phyloP scores from a whole-genome alignment of 2,797 vertebrate genomes.

The Acipenser oxyrinchus region DNA sequence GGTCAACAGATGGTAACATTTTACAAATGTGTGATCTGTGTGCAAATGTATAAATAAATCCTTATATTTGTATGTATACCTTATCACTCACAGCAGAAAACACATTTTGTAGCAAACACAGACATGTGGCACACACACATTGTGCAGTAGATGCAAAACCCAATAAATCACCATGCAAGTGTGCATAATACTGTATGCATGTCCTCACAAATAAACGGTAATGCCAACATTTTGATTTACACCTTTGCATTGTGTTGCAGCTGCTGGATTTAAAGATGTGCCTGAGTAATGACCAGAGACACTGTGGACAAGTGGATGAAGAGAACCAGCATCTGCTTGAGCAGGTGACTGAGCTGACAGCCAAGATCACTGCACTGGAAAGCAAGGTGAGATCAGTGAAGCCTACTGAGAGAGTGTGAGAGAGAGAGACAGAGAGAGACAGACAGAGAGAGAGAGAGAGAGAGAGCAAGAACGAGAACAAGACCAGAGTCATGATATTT shows the following conservation, averaged over 20 bases:
- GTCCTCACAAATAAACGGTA: too few relatives aligned
- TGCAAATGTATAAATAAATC: too few relatives aligned
- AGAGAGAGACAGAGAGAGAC: not conserved
- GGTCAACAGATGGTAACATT: too few relatives aligned
- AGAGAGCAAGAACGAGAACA: not conserved
- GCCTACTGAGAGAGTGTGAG: not conserved
- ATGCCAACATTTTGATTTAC: too few relatives aligned
- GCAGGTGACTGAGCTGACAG: slow-evolving; percentile 19
- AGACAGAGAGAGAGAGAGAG: not conserved
- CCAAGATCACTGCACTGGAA: slow-evolving; percentile 20
- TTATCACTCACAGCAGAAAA: slow-evolving; percentile 22
- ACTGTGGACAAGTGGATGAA: slow-evolving; percentile 25
- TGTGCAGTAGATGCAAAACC: not conserved
- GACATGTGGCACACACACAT: too few relatives aligned
- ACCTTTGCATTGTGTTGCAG: not conserved
- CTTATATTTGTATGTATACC: slow-evolving; percentile 1
- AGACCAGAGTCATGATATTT: too few relatives aligned
- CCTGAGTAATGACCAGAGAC: slow-evolving; percentile 15
- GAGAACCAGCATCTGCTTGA: slow-evolving; percentile 16
- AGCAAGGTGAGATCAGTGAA: slow-evolving; percentile 16
- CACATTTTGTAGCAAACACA: too few relatives aligned
- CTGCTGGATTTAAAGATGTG: slow-evolving; percentile 35
- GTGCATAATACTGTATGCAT: too few relatives aligned
- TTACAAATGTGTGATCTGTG: too few relatives aligned
- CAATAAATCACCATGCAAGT: too few relatives aligned